Conservation (phyloP, 2,113 vertebrate genomes). For the Loxodonta africana region DNA sequence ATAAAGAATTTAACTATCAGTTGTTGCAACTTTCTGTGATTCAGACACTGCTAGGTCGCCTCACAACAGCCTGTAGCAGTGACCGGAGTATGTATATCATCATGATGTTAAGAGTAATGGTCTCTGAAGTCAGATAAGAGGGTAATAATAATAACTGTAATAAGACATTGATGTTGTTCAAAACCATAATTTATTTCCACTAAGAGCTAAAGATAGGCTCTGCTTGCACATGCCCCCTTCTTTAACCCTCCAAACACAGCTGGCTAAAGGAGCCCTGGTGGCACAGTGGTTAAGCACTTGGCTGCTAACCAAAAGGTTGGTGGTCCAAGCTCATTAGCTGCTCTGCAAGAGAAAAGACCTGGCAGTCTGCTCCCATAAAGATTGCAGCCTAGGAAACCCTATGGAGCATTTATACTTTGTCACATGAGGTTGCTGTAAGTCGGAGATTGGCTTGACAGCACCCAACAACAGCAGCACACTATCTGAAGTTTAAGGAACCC, state of each 20-base stretch:
- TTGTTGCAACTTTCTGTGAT: not conserved
- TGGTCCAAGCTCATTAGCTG: not conserved
- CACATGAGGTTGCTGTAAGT: not conserved
- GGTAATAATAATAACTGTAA: not conserved
- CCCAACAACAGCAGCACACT: no score
- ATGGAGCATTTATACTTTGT: not conserved
- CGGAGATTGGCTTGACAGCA: not conserved
- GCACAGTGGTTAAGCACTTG: not conserved
- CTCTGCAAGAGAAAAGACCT: not conserved
- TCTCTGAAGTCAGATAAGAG: not conserved
- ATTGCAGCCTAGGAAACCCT: not conserved
- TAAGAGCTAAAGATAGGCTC: not conserved
- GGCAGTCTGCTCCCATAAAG: not conserved
- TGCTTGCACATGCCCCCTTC: not conserved
- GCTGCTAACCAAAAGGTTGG: no score
- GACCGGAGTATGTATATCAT: fast-evolving
- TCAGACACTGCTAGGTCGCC: not conserved
- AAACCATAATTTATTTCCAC: not conserved
- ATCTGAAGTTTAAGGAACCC: no score
- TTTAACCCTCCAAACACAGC: not conserved
- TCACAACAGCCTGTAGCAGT: not conserved
- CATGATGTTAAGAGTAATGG: not conserved
- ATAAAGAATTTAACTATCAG: not conserved
- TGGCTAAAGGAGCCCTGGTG: not conserved
- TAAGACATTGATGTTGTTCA: not conserved